Evolutionary conservation across 2,888 invertebrate species (phyloP), one percentile per base, ranked within the genome.

Genomic region (Brachylomia viminalis): DNA sequence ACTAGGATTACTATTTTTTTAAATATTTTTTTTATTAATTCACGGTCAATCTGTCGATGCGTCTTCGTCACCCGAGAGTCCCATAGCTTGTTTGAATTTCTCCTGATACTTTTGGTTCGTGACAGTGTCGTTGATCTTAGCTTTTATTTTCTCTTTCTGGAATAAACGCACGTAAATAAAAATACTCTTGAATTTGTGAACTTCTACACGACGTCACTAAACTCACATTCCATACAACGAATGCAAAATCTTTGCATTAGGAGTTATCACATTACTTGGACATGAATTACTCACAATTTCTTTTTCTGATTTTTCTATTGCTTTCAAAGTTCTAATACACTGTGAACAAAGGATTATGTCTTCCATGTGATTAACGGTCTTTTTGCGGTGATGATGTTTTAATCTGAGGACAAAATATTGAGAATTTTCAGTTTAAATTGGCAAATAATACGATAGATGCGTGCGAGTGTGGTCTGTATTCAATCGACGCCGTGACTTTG

Each of bases 321-420:
- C 91, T 92, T 89, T 95, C 76, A 96, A 87, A 11, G 92, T 91
- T 73, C 95, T 94, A 38, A 94, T 90, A 88, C 96, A 96, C 72
- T 93, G 93, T 54, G 95, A 94, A 89, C 96, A 96, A 42, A 96
- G 91, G 81, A 95, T 92, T 23, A 96, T 85, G 68, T 95, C 94
- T 92, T 96, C 96, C 96, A 96, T 96, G 77, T 92, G 94, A 78
- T 96, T 96, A 45, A 96, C 87, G 0, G 95, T 96, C 88, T 95
- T 96, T 89, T 96, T 96, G 54, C 96, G 93, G 79, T 96, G 96
- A 76, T 95, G 94, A 79, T 96, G 95, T 87, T 95, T 96, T 79
- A 96, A 91, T 78, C 96, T 96, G 88, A 27, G 56, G 52, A 71
- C 27, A 82, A 70, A 42, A 64, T 52, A 59, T 42, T 42, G 23